Base-by-base conservation (phyloP, 2,888 invertebrate genomes). In the Phanerotoma sp. region DNA sequence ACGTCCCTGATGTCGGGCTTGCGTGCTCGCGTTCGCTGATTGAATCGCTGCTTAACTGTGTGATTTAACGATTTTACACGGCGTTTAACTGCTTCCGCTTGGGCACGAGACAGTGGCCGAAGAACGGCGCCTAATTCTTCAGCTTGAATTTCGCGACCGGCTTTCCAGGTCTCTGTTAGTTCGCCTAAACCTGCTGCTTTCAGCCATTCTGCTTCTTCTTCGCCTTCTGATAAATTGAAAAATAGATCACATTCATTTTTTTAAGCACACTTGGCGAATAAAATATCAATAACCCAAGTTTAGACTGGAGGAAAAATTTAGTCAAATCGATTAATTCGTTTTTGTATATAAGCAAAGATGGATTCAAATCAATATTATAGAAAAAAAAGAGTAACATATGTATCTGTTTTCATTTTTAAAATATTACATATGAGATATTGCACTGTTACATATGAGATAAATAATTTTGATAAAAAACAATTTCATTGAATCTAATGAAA, bases 1-100 rank as follows among this genome's bases (percentile, higher is more conserved):
- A 93, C 88, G 78, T 92, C 91, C 65, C 92, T 79, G 57, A 92
- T 89, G 73, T 93, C 92, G 11, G 89, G 88, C 67, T 88, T 87
- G 57, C 85, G 83, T 41, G 82, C 80, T 35, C 81, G 73, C 47
- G 79, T 80, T 15, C 75, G 68, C 49, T 76, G 76, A 66, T 75
- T 76, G 42, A 75, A 77, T 22, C 74, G 71, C 62, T 81, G 81
- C 49, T 88, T 81, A 28, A 90, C 83, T 1, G 91, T 91, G 59
- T 87, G 84, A 78, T 91, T 92, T 54, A 91, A 82, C 9, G 89
- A 85, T 51, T 86, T 81, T 22, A 92, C 88, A 16, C 91, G 80
- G 51, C 87, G 81, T 62, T 87, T 81, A 20, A 91, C 88, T 2
- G 89, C 90, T 54, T 88, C 87, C 1, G 89, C 91, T 78, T 92